These are phyloP conservation scores for Ahaetulla prasina DNA, from an alignment of 2,113 vertebrate species.

Conservation along the genomic window DNA sequence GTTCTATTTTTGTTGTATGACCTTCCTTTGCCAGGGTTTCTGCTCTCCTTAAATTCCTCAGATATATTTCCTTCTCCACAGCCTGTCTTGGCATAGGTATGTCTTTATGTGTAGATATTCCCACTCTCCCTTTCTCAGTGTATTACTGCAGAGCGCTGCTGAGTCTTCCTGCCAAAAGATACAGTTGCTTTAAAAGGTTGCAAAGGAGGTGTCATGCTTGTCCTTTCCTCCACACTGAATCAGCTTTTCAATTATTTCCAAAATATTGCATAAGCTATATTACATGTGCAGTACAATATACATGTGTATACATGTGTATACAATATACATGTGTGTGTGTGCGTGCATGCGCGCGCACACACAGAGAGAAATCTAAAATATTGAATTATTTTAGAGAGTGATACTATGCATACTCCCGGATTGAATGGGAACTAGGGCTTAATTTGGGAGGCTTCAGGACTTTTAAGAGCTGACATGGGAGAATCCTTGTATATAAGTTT, in stretches of 20 bases:
- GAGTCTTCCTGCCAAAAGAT: neutral
- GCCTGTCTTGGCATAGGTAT: neutral
- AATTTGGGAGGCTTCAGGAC: neutral
- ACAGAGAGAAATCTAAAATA: neutral
- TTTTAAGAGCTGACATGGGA: neutral
- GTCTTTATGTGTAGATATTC: neutral
- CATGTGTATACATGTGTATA: neutral
- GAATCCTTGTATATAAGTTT: neutral
- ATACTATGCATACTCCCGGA: neutral
- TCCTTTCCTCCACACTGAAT: neutral
- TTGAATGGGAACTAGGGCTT: neutral
- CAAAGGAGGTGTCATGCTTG: neutral
- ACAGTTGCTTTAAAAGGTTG: neutral
- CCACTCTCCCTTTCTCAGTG: neutral
- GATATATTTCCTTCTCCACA: conserved; percentile 13
- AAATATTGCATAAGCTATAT: neutral
- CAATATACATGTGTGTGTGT: neutral
- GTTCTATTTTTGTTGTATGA: conserved; percentile 46
- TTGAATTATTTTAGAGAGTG: neutral
- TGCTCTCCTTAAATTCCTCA: neutral
- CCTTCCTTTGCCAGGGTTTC: conserved; percentile 30
- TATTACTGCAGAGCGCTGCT: neutral
- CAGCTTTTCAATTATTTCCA: neutral
- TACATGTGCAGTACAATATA: neutral
- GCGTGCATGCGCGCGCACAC: too few relatives aligned